Base-by-base conservation (phyloP, 1,140 invertebrate genomes). In the Macrobrachium nipponense region DNA sequence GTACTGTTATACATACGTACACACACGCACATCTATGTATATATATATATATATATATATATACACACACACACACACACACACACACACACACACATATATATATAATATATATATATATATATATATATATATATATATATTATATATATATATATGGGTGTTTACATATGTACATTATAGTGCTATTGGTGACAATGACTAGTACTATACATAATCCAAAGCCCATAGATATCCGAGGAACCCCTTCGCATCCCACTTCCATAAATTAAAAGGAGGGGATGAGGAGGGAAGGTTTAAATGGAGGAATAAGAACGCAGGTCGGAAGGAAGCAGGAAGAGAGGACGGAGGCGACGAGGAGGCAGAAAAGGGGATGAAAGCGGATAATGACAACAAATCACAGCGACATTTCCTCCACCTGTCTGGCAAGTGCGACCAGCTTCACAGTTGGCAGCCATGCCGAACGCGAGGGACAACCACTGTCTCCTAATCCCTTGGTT, bases 341-440 rank as follows among this genome's bases (percentile, higher is more conserved):
- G 51, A 51, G 51, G 27, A 51, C 12, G 51, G 8, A 51, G 51
- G 51, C 51, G 51, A 51, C 51, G 51, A 51, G 51, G 12, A 51
- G 51, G 51, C 12, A 51, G 51, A 51, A 51, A 58, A 72, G 66
- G 62, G 62, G 59, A 72, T n/a, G 80, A 73, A 58, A 84, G 36
- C 10, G 72, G 81, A 72, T n/a, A 36, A 82, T 66, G 51, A 51
- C 51, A 64, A 84, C 73, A 68, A 84, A 84, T 78, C 82, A 84
- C 82, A 68, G 75, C 61, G 27, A 84, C 82, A 77, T 78, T 84
- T 78, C 82, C 82, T 61, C 59, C 82, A 84, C 82, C 73, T 84
- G 82, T 44, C 73, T 27, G 61, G 68, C 36, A n/a, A 20, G 44
- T 70, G 80, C 23, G 80, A 27, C 64, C 80, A 72, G 66, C 80